Evolutionary conservation across 2,888 invertebrate species (phyloP).

Genomic region (Shargacucullia verbasci): DNA sequence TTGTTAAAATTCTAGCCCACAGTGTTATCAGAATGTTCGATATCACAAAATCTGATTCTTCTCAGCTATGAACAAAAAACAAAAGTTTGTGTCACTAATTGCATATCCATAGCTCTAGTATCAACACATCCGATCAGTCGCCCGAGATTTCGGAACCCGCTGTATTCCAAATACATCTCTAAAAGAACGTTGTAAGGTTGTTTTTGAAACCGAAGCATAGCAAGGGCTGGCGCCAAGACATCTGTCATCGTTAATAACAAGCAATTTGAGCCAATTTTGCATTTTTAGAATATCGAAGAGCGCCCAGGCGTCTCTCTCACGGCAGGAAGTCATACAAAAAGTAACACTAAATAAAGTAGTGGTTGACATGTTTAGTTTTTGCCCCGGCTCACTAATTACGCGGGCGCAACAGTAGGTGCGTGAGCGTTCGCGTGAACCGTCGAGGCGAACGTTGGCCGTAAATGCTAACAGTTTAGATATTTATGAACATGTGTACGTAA

Average conservation of each 20-base stretch:
- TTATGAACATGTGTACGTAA: conserved; percentile 88
- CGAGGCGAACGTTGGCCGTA: conserved; percentile 79
- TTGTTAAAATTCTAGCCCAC: conserved; percentile 31
- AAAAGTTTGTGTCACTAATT: conserved; percentile 82
- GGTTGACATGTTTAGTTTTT: conserved; percentile 84
- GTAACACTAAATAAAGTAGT: conserved; percentile 83
- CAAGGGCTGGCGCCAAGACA: conserved; percentile 84
- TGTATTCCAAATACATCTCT: conserved; percentile 56
- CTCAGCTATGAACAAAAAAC: conserved; percentile 59
- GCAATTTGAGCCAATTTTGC: conserved; percentile 88
- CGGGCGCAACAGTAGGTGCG: conserved; percentile 72
- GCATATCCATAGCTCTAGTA: conserved; percentile 83
- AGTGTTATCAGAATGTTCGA: conserved; percentile 41
- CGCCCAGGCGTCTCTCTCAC: conserved; percentile 82
- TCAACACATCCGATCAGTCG: conserved; percentile 85
- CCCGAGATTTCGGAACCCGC: conserved; percentile 58
- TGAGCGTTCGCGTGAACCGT: conserved; percentile 77
- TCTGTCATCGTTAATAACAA: conserved; percentile 89
- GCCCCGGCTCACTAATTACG: conserved; percentile 77
- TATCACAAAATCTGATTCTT: conserved; percentile 66
- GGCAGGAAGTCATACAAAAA: conserved; percentile 86
- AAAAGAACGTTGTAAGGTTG: conserved; percentile 51
- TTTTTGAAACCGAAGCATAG: conserved; percentile 42
- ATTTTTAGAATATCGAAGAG: conserved; percentile 85
- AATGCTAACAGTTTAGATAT: conserved; percentile 86